Evolutionary conservation across 64 coral and sea anemone species (phyloP), one percentile per base, ranked within the genome.

Genomic region (Hydrozoanthus tunicans): DNA sequence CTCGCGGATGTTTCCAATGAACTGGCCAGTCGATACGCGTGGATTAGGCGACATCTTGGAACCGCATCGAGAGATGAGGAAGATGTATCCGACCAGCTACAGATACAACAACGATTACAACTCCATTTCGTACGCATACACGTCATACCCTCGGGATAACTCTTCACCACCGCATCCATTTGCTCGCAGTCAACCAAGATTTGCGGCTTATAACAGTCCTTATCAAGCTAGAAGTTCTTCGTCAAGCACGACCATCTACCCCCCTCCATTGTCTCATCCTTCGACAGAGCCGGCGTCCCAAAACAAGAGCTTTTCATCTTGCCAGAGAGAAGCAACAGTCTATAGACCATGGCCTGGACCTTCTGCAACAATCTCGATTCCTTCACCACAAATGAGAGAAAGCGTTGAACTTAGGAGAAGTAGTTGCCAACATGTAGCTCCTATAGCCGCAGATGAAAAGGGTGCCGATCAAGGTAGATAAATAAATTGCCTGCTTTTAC

Each of bases 241-340:
- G 55, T 72, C 54, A 82, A 25, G 23, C 53, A 43, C 60, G 7
- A 43, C 24, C 20, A 6, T 13, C 5, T 88, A 88, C 68, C 84
- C 84, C 68, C 84, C 84, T 88, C 84, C 84, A 74, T 8, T 88
- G 25, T 88, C 84, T 10, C 84, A 88, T 88, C 84, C 84, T 15
- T 56, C 84, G 4, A 88, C 65, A 59, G 84, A 88, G 60, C 67
- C 12, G 10, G 55, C 17, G 12, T 51, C 55, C 32, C 68, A 32
- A 27, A 54, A 88, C 56, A 88, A 54, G 74, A 75, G 6, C 23
- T 88, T 59, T 59, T 88, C 84, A 4, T 75, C 84, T 75, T 73
- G 84, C 70, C 84, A 88, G 56, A 70, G 69, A 74, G 55, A 88
- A 74, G 23, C 69, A 15, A 57, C 66, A 59, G 54, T 23, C 13